Conservation (phyloP, 1,140 invertebrate genomes). For the Cydia strobilella region DNA sequence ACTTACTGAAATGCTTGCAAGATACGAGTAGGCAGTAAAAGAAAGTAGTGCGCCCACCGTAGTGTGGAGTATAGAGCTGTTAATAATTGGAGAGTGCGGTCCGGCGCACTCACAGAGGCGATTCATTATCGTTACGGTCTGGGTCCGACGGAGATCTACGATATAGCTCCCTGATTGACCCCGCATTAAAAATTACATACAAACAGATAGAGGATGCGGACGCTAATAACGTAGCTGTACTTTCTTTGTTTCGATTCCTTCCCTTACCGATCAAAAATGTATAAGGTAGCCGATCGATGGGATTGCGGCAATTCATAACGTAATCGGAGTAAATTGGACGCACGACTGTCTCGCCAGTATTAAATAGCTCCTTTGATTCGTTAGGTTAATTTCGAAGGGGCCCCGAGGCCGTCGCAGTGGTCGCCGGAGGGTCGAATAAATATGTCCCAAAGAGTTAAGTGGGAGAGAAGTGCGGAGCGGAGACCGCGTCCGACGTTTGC, state of each 20-base stretch:
- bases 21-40: slow-evolving; percentile 9
- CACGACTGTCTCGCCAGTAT: slow-evolving; percentile 51
- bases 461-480: slow-evolving; percentile 73
- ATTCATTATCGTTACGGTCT: slow-evolving; percentile 78
- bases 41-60: slow-evolving; percentile 20
- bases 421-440: slow-evolving; percentile 79
- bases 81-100: slow-evolving; percentile 75
- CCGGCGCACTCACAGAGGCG: slow-evolving; percentile 66
- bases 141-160: slow-evolving; percentile 72
- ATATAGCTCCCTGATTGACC: slow-evolving; percentile 78
- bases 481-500: slow-evolving; percentile 79
- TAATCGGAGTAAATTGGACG: slow-evolving; percentile 52
- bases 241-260: slow-evolving; percentile 71
- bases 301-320: slow-evolving; percentile 55
- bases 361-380: slow-evolving; percentile 70
- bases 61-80: slow-evolving; percentile 55
- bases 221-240: slow-evolving; percentile 58
- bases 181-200: slow-evolving; percentile 80
- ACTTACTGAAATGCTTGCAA: neutral
- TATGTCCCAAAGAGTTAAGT: slow-evolving; percentile 80
- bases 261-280: slow-evolving; percentile 66
- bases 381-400: slow-evolving; percentile 73
- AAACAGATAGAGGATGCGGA: slow-evolving; percentile 70
- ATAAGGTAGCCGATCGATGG: slow-evolving; percentile 60
- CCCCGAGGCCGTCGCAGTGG: slow-evolving; percentile 57